phyloP scores from a whole-genome alignment of 2,888 invertebrate genomes.

The Tenthredo distinguenda region DNA sequence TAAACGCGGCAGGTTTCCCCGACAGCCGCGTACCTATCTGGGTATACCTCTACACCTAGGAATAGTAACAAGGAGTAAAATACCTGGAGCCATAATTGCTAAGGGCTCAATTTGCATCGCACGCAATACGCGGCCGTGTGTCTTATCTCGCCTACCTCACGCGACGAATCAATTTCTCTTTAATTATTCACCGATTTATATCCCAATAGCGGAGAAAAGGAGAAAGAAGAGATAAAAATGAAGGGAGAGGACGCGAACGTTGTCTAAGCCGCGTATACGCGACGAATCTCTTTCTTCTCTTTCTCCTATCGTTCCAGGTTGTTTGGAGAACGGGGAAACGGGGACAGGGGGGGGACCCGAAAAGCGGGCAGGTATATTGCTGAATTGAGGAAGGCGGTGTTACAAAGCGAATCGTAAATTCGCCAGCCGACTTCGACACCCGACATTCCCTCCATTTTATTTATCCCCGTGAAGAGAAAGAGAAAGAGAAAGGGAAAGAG shows the following conservation, averaged over 20 bases:
- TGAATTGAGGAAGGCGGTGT: slow-evolving; percentile 78
- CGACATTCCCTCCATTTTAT: slow-evolving; percentile 76
- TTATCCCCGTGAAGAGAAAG: slow-evolving; percentile 59
- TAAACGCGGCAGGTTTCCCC: slow-evolving; percentile 7
- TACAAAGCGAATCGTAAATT: slow-evolving; percentile 78
- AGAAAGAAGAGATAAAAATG: not conserved
- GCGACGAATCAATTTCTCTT: not conserved
- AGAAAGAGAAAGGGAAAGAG: not conserved
- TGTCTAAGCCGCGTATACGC: not conserved
- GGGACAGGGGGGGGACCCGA: slow-evolving; percentile 54
- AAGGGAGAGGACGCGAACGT: not conserved
- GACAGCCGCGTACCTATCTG: not conserved
- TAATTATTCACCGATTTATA: not conserved
- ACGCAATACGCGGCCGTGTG: not conserved
- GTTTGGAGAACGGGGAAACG: slow-evolving; percentile 50
- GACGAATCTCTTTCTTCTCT: slow-evolving; percentile 1
- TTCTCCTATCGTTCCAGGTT: not conserved
- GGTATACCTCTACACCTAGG: not conserved
- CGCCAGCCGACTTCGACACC: slow-evolving; percentile 76
- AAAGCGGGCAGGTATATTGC: slow-evolving; percentile 70
- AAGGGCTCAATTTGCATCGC: slow-evolving; percentile 50
- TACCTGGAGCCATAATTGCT: slow-evolving; percentile 45
- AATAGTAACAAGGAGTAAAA: slow-evolving; percentile 37
- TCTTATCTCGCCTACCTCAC: not conserved
- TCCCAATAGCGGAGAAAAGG: too few species aligned